Percentiles rank a stretch among this genome's conserved stretches.
Evolutionary conservation across 1,140 invertebrate species (phyloP).

Genomic region (Heliconius melpomene): DNA sequence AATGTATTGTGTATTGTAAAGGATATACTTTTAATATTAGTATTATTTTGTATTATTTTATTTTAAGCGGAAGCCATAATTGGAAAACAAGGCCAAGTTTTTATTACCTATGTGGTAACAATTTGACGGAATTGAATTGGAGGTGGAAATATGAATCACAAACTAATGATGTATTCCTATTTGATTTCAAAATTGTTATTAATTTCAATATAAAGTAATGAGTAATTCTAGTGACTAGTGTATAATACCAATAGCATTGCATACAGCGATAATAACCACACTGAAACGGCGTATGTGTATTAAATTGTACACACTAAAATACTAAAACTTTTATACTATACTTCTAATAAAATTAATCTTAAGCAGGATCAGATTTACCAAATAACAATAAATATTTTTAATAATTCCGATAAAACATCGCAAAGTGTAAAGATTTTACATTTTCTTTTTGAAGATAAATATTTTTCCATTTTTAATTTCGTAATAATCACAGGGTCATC

Average conservation of each 20-base stretch:
- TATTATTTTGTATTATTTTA: conserved; percentile 38
- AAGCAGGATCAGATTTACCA: neutral
- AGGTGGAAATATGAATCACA: neutral
- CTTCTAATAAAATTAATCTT: neutral
- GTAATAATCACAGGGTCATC: neutral
- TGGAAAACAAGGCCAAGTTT: conserved; percentile 22
- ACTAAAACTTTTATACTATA: neutral
- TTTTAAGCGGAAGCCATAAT: conserved; percentile 34
- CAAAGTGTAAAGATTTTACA: too few relatives aligned
- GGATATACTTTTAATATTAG: conserved; percentile 30
- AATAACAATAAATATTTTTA: neutral
- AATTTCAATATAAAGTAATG: neutral
- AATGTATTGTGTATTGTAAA: conserved; percentile 15
- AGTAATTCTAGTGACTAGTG: conserved; percentile 14
- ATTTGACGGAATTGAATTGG: conserved; percentile 15
- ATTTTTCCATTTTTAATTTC: neutral
- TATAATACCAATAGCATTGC: neutral
- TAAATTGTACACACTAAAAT: neutral
- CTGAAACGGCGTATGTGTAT: neutral
- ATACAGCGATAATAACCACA: neutral
- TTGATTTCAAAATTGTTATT: conserved; percentile 5
- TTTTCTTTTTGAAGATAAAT: neutral
- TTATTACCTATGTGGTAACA: neutral
- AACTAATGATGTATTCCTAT: neutral
- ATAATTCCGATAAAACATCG: neutral